Evolutionary conservation across 2,113 vertebrate genomes (phyloP).

Genomic region (Petaurus breviceps): DNA sequence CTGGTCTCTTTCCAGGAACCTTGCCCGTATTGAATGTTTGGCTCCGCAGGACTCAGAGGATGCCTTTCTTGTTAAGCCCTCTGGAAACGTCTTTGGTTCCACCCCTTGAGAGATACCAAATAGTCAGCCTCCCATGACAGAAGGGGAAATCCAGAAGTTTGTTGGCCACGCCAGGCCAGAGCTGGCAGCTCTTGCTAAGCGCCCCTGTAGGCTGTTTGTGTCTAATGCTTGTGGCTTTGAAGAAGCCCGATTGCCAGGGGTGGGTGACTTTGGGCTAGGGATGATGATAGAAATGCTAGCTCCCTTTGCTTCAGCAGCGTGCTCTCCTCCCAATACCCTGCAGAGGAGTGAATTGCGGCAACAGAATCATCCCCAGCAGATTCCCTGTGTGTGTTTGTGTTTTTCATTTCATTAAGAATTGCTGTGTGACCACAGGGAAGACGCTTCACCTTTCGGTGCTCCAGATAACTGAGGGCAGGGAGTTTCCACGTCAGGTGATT

Average conservation of each 20-base stretch:
- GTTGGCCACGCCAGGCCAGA: constrained; percentile 62
- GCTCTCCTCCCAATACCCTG: neutral
- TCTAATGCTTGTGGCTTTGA: neutral
- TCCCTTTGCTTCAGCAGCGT: neutral
- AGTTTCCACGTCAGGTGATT: neutral
- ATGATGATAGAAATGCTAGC: neutral
- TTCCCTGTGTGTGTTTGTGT: neutral
- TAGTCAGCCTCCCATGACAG: constrained; percentile 79
- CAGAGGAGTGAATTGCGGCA: neutral
- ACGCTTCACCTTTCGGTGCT: neutral
- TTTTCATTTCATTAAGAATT: neutral
- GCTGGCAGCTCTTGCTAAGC: constrained; percentile 58
- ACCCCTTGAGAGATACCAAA: constrained; percentile 75
- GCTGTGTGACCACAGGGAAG: neutral
- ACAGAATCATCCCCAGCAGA: neutral
- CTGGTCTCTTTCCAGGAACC: constrained; percentile 60
- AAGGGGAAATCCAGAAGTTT: constrained; percentile 50
- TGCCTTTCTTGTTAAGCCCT: constrained; percentile 65
- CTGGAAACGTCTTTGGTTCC: constrained; percentile 54
- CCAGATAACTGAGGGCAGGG: neutral
- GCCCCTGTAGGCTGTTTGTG: neutral
- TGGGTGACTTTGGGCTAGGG: neutral
- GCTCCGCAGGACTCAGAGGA: constrained; percentile 3
- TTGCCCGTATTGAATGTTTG: fast-evolving
- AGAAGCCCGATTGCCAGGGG: neutral